These are phyloP conservation scores for Meloe dianella DNA, from an alignment of 2,888 invertebrate genomes.

Conservation along the genomic window DNA sequence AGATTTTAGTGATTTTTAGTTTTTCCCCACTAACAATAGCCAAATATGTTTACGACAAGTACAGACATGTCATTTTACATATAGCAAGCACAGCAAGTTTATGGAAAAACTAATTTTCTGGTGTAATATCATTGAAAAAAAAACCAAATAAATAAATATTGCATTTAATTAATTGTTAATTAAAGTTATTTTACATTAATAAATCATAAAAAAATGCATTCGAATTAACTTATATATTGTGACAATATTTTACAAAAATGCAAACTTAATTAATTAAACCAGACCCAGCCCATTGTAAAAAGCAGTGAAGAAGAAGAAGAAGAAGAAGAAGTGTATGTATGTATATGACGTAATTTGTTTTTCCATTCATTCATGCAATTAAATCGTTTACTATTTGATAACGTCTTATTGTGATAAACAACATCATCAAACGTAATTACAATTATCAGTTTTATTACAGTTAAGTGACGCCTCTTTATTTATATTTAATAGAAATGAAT, in stretches of 20 bases:
- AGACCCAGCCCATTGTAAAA: conserved; percentile 3
- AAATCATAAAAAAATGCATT: background rate
- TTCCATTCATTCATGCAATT: conserved; percentile 23
- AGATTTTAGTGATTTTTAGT: background rate
- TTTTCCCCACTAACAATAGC: background rate
- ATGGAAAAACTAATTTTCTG: background rate
- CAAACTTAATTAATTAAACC: background rate
- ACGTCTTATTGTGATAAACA: conserved; percentile 17
- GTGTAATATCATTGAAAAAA: background rate
- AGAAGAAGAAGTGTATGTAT: conserved; percentile 11
- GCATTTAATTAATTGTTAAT: background rate
- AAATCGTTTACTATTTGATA: conserved; percentile 19
- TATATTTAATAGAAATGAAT: conserved; percentile 23
- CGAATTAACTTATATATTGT: background rate
- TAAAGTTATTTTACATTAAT: background rate
- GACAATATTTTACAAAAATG: background rate
- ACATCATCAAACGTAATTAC: background rate
- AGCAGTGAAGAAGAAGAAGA: background rate
- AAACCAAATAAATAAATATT: too few relatives aligned
- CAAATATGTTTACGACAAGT: background rate
- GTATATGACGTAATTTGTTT: conserved; percentile 42
- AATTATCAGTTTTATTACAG: background rate
- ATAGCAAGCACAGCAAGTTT: background rate
- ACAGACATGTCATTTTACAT: background rate
- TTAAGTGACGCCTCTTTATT: conserved; percentile 19